These are phyloP conservation scores for Rhyacophila evoluta DNA, from an alignment of 2,888 invertebrate genomes.

Conservation along the genomic window DNA sequence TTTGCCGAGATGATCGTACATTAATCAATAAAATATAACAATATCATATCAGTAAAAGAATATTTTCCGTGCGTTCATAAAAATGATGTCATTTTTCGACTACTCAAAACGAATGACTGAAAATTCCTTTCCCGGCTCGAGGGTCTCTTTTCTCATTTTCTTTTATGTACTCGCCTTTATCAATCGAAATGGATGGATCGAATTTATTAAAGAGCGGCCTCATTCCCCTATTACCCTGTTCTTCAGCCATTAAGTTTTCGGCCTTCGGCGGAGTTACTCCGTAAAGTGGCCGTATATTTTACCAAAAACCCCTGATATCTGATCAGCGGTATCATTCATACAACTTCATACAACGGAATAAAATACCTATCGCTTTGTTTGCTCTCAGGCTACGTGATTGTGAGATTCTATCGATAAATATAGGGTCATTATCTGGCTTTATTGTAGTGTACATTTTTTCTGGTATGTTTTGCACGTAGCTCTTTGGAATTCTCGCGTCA, in stretches of 20 bases:
- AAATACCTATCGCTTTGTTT: constrained; percentile 18
- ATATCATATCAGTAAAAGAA: not conserved
- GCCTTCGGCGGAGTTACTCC: not conserved
- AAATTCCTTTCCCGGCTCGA: not conserved
- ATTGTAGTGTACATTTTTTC: constrained; percentile 1
- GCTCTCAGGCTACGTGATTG: not conserved
- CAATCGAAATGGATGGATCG: constrained; percentile 27
- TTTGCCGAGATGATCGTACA: too few species aligned
- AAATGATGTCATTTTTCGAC: not conserved
- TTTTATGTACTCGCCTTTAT: constrained; percentile 21
- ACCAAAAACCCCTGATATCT: not conserved
- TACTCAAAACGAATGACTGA: constrained; percentile 5
- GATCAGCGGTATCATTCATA: constrained; percentile 3
- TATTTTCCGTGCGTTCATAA: not conserved
- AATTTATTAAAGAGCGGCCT: constrained; percentile 25
- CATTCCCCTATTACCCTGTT: constrained; percentile 13
- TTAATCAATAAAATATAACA: too few species aligned
- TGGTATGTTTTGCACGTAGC: not conserved
- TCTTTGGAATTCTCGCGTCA: not conserved
- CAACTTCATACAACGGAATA: not conserved
- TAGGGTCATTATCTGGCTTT: constrained; percentile 9
- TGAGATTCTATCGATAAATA: constrained; percentile 13
- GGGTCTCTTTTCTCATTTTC: constrained; percentile 19
- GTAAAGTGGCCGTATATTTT: constrained; percentile 10
- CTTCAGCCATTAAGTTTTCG: constrained; percentile 20